A percentile compares a stretch with the other conserved stretches of the same genome.
These are phyloP conservation scores for Ahaetulla prasina DNA, from an alignment of 2,113 vertebrate genomes.

Conservation along the genomic window DNA sequence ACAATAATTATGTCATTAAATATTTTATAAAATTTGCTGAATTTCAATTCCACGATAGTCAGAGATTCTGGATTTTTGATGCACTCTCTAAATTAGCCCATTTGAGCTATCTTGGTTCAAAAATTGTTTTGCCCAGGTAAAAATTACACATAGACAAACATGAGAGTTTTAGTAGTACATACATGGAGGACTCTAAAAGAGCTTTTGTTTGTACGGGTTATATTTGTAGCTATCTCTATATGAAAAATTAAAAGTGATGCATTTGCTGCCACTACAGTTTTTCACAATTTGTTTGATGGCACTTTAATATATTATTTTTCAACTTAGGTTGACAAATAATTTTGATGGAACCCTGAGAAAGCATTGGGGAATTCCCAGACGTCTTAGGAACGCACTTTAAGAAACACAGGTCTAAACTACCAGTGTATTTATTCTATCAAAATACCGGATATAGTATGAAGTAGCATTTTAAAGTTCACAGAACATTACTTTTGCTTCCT, in stretches of 20 bases:
- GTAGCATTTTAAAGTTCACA: neutral
- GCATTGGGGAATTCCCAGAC: neutral
- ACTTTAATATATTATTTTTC: neutral
- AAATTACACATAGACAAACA: neutral
- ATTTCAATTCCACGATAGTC: neutral
- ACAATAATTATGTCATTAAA: neutral
- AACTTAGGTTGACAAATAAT: neutral
- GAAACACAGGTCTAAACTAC: neutral
- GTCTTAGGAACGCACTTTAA: neutral
- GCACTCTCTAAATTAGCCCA: neutral
- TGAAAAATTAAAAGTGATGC: neutral
- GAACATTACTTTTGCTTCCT: neutral
- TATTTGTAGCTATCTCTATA: neutral
- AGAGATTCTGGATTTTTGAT: neutral
- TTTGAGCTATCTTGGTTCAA: too few relatives aligned
- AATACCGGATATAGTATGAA: neutral
- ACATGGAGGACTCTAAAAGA: neutral
- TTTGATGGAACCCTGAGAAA: neutral
- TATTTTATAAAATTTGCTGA: neutral
- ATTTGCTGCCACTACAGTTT: neutral
- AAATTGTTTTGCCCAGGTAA: too few relatives aligned
- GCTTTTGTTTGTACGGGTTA: neutral
- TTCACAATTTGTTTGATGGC: neutral
- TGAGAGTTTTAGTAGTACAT: neutral
- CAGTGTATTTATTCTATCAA: neutral